Percentiles rank a stretch among this genome's conserved stretches.
These are phyloP conservation scores for Parasteatoda tepidariorum DNA, from an alignment of 1,140 invertebrate genomes.

Conservation along the genomic window DNA sequence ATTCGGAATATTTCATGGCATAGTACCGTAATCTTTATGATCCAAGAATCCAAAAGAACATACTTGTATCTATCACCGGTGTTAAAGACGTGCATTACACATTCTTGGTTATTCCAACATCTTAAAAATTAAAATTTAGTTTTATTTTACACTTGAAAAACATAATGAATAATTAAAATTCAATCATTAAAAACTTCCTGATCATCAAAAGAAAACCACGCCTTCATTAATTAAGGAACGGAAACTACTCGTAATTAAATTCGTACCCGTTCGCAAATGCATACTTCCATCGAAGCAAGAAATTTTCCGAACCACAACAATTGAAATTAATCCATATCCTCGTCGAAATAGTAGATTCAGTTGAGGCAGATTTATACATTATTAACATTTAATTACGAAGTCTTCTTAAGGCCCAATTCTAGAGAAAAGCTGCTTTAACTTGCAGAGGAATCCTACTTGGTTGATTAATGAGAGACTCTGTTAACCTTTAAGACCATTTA, in stretches of 20 bases:
- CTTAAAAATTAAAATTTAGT: no score
- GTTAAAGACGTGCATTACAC: no score
- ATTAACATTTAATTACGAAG: not conserved
- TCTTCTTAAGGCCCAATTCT: not conserved
- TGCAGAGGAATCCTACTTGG: not conserved
- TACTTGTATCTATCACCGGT: no score
- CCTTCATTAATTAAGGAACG: not conserved
- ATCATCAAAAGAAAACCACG: not conserved
- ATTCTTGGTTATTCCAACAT: no score
- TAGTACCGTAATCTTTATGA: no score
- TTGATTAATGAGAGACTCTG: not conserved
- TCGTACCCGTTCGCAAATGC: not conserved
- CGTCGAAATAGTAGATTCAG: not conserved
- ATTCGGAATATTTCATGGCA: no score
- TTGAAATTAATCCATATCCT: not conserved
- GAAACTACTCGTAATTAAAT: not conserved
- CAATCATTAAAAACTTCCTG: not conserved
- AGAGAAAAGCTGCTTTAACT: not conserved
- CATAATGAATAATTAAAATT: no score
- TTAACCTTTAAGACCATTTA: not conserved
- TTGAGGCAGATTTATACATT: not conserved
- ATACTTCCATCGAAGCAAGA: not conserved
- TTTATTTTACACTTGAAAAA: no score
- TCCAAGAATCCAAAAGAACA: no score
- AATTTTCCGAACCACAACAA: not conserved